Evolutionary conservation across 2,888 invertebrate species (phyloP).

Genomic region (Meliscaeva auricollis): DNA sequence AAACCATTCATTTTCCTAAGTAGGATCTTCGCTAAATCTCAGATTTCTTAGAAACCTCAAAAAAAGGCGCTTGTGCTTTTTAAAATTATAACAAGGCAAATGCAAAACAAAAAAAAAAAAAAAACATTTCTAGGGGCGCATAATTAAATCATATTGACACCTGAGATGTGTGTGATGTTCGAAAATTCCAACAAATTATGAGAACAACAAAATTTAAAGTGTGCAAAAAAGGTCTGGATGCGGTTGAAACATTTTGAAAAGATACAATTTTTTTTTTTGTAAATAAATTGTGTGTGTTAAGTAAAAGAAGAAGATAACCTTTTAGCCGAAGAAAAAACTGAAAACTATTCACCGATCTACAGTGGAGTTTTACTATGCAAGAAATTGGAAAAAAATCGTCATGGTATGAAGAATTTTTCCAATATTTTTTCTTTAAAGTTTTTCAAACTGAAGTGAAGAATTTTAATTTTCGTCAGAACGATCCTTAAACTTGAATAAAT

Average conservation of each 20-base stretch:
- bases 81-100: neutral
- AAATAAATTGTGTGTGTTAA: too few species aligned
- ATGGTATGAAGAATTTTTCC: too few species aligned
- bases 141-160: slow-evolving; percentile 77
- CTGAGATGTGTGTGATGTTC: slow-evolving; percentile 77
- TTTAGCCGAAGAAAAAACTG: too few species aligned
- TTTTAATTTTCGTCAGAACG: too few species aligned
- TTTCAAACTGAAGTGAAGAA: too few species aligned
- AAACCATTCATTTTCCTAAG: slow-evolving; percentile 55
- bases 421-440: too few species aligned
- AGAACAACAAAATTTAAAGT: slow-evolving; percentile 16
- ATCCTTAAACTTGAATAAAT: too few species aligned
- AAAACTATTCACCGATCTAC: too few species aligned
- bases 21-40: slow-evolving; percentile 61
- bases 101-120: neutral
- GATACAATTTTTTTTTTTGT: slow-evolving; percentile 8
- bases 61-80: slow-evolving; percentile 52
- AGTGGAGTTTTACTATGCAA: too few species aligned
- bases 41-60: slow-evolving; percentile 61
- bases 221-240: slow-evolving; percentile 41
- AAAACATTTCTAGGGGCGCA: slow-evolving; percentile 57
- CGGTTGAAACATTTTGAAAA: slow-evolving; percentile 18
- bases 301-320: too few species aligned
- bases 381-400: too few species aligned
- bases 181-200: slow-evolving; percentile 42